Base-by-base conservation (phyloP, 2,888 invertebrate genomes). In the Aphidoletes aphidimyza region DNA sequence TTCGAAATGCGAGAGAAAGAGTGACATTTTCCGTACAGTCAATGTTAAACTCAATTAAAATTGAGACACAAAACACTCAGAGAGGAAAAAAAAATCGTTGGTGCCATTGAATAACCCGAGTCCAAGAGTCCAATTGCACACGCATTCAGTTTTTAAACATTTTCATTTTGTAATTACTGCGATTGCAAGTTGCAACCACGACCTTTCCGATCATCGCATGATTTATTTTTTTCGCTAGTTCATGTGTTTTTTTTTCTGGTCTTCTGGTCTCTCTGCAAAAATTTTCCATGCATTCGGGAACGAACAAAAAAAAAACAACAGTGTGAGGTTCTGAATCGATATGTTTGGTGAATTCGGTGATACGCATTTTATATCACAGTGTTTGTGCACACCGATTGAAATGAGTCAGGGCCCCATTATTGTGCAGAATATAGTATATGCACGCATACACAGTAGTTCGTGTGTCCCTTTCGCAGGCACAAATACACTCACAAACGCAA, bases 81-180 rank as follows among this genome's bases (percentile, higher is more conserved):
- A n/a, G n/a, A n/a, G n/a, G n/a, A n/a, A n/a, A n/a, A n/a, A n/a
- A n/a, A n/a, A n/a, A n/a, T n/a, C n/a, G n/a, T n/a, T n/a, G n/a
- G n/a, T n/a, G n/a, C n/a, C n/a, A n/a, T n/a, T n/a, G n/a, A n/a
- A n/a, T n/a, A n/a, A n/a, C n/a, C n/a, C n/a, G n/a, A n/a, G n/a
- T n/a, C n/a, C n/a, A n/a, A 69, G 69, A 69, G 69, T 69, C 69
- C 69, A 69, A 14, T n/a, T 69, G 69, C 69, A 69, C 69, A 69
- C 69, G 30, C 30, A 69, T 30, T n/a, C 17, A 6, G 6, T 22
- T 69, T 69, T 69, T 69, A 9, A 14, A 9, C 17, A 14, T 34
- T 69, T 30, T 14, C 47, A 47, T 47, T 47, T 17, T 47, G 11
- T 47, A 47, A 47, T 47, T 47, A 47, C 47, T 17, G 17, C 17